Evolutionary conservation across 2,113 vertebrate species (phyloP).

Genomic region (Cheilinus undulatus): DNA sequence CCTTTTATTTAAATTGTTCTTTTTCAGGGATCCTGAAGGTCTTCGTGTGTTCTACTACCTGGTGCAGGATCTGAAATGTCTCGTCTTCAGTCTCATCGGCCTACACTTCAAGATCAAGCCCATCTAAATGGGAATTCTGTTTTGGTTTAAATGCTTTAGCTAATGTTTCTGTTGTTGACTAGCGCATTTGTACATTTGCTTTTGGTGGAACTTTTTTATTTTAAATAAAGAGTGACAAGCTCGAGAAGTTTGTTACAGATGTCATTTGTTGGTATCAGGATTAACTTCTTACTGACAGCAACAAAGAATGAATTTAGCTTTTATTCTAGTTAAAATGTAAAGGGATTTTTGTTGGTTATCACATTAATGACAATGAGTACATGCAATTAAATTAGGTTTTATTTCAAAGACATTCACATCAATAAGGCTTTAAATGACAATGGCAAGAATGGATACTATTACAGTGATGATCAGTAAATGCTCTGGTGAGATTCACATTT

Average conservation of each 20-base stretch:
- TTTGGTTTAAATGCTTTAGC: constrained; percentile 57
- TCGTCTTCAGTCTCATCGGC: constrained; percentile 99
- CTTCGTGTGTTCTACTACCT: constrained; percentile 98
- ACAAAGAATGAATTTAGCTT: too few species aligned
- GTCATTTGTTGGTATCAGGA: background rate
- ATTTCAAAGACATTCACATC: constrained; percentile 42
- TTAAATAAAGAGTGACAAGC: constrained; percentile 79
- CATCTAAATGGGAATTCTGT: constrained; percentile 84
- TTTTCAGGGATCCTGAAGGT: constrained; percentile 94
- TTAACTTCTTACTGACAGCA: too few species aligned
- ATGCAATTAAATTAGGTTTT: constrained; percentile 22
- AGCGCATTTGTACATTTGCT: constrained; percentile 82
- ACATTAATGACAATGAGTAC: background rate
- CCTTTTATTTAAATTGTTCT: background rate
- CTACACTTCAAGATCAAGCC: constrained; percentile 99
- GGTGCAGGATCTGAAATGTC: constrained; percentile 98
- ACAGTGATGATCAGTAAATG: constrained; percentile 9
- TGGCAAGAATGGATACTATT: background rate
- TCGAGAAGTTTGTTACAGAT: background rate
- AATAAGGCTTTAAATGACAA: constrained; percentile 16
- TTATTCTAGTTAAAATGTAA: too few species aligned
- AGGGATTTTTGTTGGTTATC: too few species aligned
- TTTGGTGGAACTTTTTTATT: constrained; percentile 78
- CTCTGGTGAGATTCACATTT: constrained; percentile 22
- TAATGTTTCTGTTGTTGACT: constrained; percentile 67